These are phyloP conservation scores for Microhierax caerulescens DNA, from an alignment of 2,797 vertebrate species.

Conservation along the genomic window DNA sequence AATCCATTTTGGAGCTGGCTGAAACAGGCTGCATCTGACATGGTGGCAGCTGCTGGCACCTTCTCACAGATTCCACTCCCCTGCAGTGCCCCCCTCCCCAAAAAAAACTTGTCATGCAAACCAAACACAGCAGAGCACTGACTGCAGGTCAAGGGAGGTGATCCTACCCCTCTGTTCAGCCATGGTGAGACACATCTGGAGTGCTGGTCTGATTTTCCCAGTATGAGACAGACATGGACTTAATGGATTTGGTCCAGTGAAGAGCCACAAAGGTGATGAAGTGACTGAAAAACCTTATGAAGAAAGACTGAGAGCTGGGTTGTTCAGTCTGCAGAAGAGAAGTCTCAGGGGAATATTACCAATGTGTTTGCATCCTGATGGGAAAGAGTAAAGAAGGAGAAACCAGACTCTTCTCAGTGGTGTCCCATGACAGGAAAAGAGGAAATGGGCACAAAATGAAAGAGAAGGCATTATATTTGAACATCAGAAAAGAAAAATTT, in stretches of 20 bases:
- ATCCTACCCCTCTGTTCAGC: not conserved
- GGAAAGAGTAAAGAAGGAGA: not conserved
- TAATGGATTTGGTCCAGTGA: not conserved
- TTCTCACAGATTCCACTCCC: not conserved
- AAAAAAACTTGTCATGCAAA: not conserved
- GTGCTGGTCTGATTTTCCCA: not conserved
- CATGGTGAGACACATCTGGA: not conserved
- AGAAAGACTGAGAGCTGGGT: not conserved
- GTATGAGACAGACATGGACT: not conserved
- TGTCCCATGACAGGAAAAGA: not conserved
- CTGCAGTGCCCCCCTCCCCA: not conserved
- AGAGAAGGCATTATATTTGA: not conserved
- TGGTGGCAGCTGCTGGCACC: not conserved
- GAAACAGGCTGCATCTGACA: not conserved
- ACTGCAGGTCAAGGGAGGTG: not conserved
- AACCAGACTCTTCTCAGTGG: not conserved
- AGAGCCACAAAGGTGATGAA: not conserved
- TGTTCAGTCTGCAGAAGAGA: not conserved
- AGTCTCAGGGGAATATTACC: not conserved
- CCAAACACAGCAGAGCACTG: not conserved
- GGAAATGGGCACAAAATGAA: not conserved
- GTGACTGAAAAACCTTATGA: not conserved
- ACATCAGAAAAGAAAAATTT: not conserved
- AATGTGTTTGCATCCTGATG: not conserved
- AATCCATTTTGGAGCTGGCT: not conserved